Conservation (phyloP, 2,888 invertebrate species). For the Cosmia pyralina region DNA sequence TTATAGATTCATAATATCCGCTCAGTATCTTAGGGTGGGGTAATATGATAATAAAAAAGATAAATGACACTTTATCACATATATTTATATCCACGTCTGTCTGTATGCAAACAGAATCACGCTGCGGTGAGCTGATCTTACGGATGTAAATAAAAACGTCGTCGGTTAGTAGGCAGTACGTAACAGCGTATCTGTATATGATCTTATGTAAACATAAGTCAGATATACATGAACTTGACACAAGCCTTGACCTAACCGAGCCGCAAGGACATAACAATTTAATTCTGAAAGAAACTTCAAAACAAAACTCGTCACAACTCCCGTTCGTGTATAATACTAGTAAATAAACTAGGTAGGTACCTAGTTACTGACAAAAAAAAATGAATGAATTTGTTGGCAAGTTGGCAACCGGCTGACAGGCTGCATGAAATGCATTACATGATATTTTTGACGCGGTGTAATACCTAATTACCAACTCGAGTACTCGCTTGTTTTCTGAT, state of each 20-base stretch:
- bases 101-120: conserved; percentile 38
- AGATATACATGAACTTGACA: conserved; percentile 20
- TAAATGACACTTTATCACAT: conserved; percentile 13
- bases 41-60: conserved; percentile 10
- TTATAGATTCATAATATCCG: background rate
- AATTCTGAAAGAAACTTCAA: conserved; percentile 20
- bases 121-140: conserved; percentile 13
- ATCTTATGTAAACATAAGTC: conserved; percentile 16
- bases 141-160: conserved; percentile 37
- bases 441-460: background rate
- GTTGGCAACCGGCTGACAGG: background rate
- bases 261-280: conserved; percentile 8
- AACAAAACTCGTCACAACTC: conserved; percentile 18
- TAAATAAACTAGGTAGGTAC: background rate
- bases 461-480: background rate
- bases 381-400: conserved; percentile 32
- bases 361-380: conserved; percentile 8
- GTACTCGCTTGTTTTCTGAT: background rate
- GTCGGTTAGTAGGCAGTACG: background rate
- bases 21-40: background rate
- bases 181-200: conserved; percentile 22
- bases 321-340: background rate
- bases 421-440: background rate
- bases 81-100: background rate
- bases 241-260: conserved; percentile 24